A percentile compares a stretch with the other conserved stretches of the same genome.
These are phyloP conservation scores for Cartodere bifasciata DNA, from an alignment of 2,888 invertebrate genomes.

Conservation along the genomic window DNA sequence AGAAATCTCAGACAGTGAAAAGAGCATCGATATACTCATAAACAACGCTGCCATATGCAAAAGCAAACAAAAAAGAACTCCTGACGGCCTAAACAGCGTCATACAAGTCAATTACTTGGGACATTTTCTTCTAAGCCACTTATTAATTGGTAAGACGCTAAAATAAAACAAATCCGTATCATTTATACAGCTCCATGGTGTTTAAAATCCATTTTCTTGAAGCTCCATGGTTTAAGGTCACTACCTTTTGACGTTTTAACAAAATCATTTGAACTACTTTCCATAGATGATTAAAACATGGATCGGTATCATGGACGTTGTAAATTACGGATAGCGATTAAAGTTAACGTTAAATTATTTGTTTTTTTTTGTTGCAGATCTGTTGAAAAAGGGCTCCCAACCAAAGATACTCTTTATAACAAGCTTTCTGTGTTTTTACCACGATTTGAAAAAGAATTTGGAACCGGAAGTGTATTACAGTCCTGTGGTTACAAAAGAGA, in stretches of 20 bases:
- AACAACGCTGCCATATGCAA: constrained; percentile 37
- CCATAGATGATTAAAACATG: too few species aligned
- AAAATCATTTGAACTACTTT: too few species aligned
- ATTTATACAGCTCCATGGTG: too few species aligned
- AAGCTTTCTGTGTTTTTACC: not conserved
- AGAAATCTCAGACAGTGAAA: constrained; percentile 13
- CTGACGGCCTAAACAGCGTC: constrained; percentile 13
- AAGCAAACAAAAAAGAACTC: constrained; percentile 32
- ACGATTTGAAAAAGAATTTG: not conserved
- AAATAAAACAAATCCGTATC: too few species aligned
- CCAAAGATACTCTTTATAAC: not conserved
- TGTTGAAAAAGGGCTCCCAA: not conserved
- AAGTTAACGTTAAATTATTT: too few species aligned
- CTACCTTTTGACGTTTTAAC: too few species aligned
- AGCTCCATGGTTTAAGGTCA: too few species aligned
- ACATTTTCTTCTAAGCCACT: constrained; percentile 15
- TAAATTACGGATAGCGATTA: too few species aligned
- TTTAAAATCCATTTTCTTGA: too few species aligned
- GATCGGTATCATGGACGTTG: too few species aligned
- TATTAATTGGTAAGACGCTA: constrained; percentile 17
- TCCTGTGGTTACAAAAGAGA: not conserved
- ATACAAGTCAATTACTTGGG: constrained; percentile 19
- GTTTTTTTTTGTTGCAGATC: constrained; percentile 1
- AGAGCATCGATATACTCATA: constrained; percentile 41
- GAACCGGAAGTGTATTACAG: not conserved